Base-by-base conservation (phyloP, 2,113 vertebrate species). In the Protobothrops mucrosquamatus region DNA sequence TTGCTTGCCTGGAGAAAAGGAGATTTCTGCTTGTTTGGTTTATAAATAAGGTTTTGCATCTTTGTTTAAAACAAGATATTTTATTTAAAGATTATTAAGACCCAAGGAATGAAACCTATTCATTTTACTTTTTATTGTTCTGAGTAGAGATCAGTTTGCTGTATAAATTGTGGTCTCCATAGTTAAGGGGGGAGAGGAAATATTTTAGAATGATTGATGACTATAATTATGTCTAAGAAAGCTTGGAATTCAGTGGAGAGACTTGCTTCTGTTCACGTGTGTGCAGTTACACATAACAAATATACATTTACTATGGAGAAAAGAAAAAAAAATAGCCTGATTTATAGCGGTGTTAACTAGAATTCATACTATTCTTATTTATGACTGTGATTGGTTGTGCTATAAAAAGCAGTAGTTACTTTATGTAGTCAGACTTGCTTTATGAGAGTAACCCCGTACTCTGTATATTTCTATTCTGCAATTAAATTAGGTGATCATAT, bases 151-250 rank as follows among this genome's bases (percentile, higher is more conserved):
- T 51, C 9, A 85, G 54, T 95, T 54, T 97, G 94, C 59, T 93
- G 89, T 61, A 57, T 94, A 89, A 89, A 95, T 89, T 48, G 87
- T 95, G 91, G 94, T 95, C 96, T 97, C 92, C 94, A 92, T 93
- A 64, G 55, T 95, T 96, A 92, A 91, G 93, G 46, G 93, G 46
- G 91, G 94, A 92, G 51, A 95, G 92, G 92, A 95, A 96, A 96
- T 97, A 95, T 96, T 97, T 97, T 96, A 96, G 95, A 96, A 95
- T 96, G 95, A 96, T 93, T 96, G 96, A 96, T 96, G 90, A 95
- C 94, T 96, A 91, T 96, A 96, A 97, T 96, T 96, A 96, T 95
- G 90, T 94, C 96, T 94, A 95, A 96, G 95, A 94, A 96, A 92
- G 93, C 95, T 95, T 92, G 93, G 94, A 94, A 93, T 92, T 95